phyloP scores from a whole-genome alignment of 2,797 vertebrate genomes.

The Calcarius lapponicus region DNA sequence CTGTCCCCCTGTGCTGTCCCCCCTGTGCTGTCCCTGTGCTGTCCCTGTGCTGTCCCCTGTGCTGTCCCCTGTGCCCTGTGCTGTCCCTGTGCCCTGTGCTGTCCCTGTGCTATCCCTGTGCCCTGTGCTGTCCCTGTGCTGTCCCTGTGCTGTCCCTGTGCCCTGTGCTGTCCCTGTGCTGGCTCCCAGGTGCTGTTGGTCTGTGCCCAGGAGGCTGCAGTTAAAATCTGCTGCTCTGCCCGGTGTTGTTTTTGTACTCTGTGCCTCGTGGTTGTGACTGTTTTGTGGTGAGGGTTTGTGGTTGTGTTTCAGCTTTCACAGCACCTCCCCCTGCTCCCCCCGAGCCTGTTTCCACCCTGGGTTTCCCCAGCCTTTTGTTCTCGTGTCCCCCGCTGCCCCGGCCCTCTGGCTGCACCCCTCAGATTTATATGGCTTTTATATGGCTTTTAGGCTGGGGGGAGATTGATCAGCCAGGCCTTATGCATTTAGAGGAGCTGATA shows the following conservation, averaged over 20 bases:
- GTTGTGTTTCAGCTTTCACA: background rate
- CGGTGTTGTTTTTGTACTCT: fast-evolving
- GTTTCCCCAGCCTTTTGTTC: background rate
- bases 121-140: no score
- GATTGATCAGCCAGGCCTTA: background rate
- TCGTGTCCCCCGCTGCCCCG: no score
- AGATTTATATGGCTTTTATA: constrained; percentile 46
- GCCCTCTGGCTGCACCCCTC: background rate
- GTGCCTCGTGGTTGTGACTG: background rate
- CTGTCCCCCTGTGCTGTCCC: no score
- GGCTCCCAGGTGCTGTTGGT: background rate
- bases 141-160: no score
- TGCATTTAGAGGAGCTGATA: constrained; percentile 44
- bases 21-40: no score
- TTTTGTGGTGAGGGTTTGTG: background rate
- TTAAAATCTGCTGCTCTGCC: background rate
- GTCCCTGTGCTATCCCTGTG: no score
- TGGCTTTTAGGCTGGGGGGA: constrained; percentile 11
- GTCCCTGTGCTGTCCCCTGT: no score
- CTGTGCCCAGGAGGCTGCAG: background rate
- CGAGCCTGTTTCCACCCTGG: background rate
- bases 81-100: no score
- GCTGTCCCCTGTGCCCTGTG: no score
- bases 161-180: background rate
- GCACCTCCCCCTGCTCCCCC: background rate